Percentiles rank a stretch among this genome's conserved stretches.
phyloP scores from a whole-genome alignment of 2,888 invertebrate species.

The Acrobasis consociella region DNA sequence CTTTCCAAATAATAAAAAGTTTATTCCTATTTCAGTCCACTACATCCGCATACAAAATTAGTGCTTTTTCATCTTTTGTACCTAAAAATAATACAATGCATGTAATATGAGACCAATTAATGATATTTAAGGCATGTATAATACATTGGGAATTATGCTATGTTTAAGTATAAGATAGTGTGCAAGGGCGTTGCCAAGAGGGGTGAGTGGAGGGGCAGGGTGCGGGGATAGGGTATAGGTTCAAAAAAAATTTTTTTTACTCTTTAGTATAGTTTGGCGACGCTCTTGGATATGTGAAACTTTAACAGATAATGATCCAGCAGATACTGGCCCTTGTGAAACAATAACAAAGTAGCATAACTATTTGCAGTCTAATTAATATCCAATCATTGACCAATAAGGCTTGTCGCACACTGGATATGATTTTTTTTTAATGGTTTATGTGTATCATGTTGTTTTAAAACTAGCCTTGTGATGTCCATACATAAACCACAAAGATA shows the following conservation, averaged over 20 bases:
- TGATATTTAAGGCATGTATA: slow-evolving; percentile 40
- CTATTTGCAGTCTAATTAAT: neutral
- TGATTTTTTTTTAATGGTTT: no score
- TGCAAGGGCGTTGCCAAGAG: no score
- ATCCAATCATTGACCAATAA: no score
- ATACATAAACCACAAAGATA: no score
- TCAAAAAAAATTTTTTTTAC: no score
- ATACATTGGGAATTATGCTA: slow-evolving; percentile 43
- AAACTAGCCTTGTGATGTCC: no score
- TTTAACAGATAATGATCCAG: neutral
- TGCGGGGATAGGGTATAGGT: no score
- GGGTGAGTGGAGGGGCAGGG: no score
- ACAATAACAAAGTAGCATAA: slow-evolving; percentile 2
- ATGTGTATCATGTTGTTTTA: no score
- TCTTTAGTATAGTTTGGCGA: no score
- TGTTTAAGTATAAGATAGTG: slow-evolving; percentile 30
- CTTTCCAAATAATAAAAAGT: slow-evolving; percentile 50
- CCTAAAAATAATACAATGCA: slow-evolving; percentile 55
- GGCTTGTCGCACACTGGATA: no score
- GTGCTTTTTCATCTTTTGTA: slow-evolving; percentile 59
- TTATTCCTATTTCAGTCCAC: slow-evolving; percentile 62
- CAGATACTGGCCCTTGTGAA: neutral
- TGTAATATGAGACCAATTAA: slow-evolving; percentile 45
- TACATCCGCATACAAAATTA: slow-evolving; percentile 66
- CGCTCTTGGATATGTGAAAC: neutral